These are phyloP conservation scores for Nipponacmea schrenckii DNA, from an alignment of 2,888 invertebrate genomes.

Conservation along the genomic window DNA sequence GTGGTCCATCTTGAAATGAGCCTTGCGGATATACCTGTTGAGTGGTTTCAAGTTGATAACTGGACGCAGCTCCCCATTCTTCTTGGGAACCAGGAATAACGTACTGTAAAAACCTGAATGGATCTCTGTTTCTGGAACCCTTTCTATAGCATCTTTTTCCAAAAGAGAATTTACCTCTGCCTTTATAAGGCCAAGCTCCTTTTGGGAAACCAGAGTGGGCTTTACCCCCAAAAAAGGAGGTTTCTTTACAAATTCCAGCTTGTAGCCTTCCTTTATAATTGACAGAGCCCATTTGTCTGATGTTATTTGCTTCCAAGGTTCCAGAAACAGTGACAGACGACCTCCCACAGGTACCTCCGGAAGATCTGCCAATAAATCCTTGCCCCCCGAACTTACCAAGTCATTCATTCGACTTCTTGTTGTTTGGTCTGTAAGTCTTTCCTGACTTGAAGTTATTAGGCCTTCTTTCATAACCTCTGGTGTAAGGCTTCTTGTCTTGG, in stretches of 20 bases:
- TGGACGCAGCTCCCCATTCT: conserved; percentile 10
- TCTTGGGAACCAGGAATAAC: conserved; percentile 28
- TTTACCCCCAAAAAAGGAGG: conserved; percentile 23
- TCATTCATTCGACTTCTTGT: no score
- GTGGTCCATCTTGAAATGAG: conserved; percentile 35
- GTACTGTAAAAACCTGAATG: conserved; percentile 34
- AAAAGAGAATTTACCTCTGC: conserved; percentile 24
- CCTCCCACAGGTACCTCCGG: no score
- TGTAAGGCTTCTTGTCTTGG: no score
- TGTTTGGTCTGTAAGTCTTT: no score
- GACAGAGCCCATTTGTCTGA: conserved; percentile 28
- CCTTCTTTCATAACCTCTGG: no score
- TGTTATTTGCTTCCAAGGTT: conserved; percentile 28
- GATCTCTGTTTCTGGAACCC: conserved; percentile 11
- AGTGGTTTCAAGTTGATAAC: conserved; percentile 30
- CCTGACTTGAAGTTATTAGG: no score
- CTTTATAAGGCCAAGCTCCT: conserved; percentile 11
- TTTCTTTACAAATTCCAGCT: conserved; percentile 24
- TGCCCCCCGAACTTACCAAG: no score
- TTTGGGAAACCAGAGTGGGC: conserved; percentile 14
- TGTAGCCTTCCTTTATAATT: conserved; percentile 26
- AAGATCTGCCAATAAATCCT: not conserved
- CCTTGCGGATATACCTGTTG: conserved; percentile 31
- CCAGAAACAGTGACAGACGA: conserved; percentile 25
- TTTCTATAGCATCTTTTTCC: conserved; percentile 27